phyloP scores from a whole-genome alignment of 2,888 invertebrate species.

The Crocallis elinguaria region DNA sequence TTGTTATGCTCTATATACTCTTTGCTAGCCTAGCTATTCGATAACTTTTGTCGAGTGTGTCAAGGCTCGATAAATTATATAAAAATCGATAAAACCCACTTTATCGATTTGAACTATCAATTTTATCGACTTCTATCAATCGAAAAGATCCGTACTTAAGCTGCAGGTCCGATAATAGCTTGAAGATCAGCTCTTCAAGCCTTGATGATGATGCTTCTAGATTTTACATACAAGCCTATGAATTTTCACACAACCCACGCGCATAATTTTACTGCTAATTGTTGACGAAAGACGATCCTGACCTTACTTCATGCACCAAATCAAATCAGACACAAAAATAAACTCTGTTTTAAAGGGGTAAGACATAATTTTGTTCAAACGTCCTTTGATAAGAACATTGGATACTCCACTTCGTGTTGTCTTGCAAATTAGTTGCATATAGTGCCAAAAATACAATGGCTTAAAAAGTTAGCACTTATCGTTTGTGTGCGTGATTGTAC shows the following conservation, averaged over 20 bases:
- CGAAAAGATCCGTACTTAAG: too few species aligned
- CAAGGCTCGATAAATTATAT: too few species aligned
- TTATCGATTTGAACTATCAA: too few species aligned
- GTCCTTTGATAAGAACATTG: neutral
- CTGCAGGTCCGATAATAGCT: too few species aligned
- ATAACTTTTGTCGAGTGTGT: too few species aligned
- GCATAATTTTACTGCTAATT: constrained; percentile 54
- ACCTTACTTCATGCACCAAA: constrained; percentile 46
- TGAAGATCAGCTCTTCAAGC: too few species aligned
- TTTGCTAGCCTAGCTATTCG: too few species aligned
- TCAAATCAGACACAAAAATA: constrained; percentile 16
- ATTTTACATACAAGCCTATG: neutral
- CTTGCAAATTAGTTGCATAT: constrained; percentile 59
- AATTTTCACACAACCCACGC: constrained; percentile 50
- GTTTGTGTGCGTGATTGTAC: constrained; percentile 59
- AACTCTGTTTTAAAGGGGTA: constrained; percentile 2
- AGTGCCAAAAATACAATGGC: constrained; percentile 53
- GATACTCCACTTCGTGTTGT: constrained; percentile 29
- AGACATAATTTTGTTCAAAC: constrained; percentile 18
- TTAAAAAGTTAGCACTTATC: constrained; percentile 39
- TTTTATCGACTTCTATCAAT: too few species aligned
- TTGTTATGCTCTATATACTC: too few species aligned
- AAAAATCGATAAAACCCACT: too few species aligned
- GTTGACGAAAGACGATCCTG: constrained; percentile 54
- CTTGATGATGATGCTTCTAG: neutral